phyloP scores from a whole-genome alignment of 2,113 vertebrate species.

The Nibea coibor region DNA sequence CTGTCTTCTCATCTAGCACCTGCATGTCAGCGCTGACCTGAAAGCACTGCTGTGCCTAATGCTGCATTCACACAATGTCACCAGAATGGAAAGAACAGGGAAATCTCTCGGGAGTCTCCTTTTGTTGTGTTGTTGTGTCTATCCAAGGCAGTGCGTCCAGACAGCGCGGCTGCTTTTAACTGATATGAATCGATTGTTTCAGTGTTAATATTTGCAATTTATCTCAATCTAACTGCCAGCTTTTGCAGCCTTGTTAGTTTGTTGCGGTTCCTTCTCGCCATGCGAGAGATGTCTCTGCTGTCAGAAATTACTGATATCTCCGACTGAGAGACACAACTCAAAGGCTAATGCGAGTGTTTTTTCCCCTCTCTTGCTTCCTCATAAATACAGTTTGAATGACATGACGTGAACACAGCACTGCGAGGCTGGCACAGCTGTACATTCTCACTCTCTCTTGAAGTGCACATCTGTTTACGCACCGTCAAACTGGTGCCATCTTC shows the following conservation, averaged over 20 bases:
- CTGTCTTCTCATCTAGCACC: not conserved
- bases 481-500: not conserved
- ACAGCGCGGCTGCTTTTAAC: not conserved
- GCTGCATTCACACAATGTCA: not conserved
- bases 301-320: not conserved
- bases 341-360: too few relatives aligned
- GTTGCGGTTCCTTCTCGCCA: not conserved
- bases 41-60: not conserved
- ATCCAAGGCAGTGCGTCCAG: not conserved
- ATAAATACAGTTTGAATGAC: conserved; percentile 8
- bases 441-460: not conserved
- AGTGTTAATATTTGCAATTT: not conserved
- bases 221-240: not conserved
- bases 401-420: not conserved
- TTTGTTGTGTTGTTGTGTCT: not conserved
- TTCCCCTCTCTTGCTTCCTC: not conserved
- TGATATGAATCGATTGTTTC: not conserved
- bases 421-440: not conserved
- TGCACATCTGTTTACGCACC: not conserved
- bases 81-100: not conserved
- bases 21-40: too few relatives aligned
- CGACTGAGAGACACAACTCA: not conserved
- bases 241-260: not conserved
- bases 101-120: not conserved
- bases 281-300: not conserved